Base-by-base conservation (phyloP, 2,797 vertebrate genomes). In the Lophura swinhoii region DNA sequence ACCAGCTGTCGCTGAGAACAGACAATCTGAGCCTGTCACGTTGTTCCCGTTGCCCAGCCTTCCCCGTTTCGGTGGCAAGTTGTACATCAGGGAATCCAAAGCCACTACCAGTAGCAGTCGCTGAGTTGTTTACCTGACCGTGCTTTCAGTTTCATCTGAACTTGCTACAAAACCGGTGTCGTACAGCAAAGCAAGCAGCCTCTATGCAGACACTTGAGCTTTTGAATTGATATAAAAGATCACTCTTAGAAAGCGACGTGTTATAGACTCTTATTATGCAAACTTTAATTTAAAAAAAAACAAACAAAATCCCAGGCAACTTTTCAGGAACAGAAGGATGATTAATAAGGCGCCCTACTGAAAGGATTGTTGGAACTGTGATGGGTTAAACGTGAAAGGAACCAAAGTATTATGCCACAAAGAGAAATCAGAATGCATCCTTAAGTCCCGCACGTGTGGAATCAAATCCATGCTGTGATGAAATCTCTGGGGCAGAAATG, bases 171-270 rank as follows among this genome's bases (percentile, higher is more conserved):
- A 96, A 86, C 96, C 93, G 16, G 95, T 91, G 73, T 91, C 96
- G 92, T 53, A 90, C 95, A 91, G 96, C 93, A 94, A 96, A 96
- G 94, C 91, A 94, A 91, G 93, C 97, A 97, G 94, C 96, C 94
- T 97, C 97, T 98, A 97, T 98, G 97, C 97, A 97, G 97, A 97
- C 96, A 93, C 97, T 96, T 97, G 97, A 98, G 92, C 93, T 97
- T 96, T 96, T 95, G 95, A 97, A 95, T 93, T 69, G 84, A 94
- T 97, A 95, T 39, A 88, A 94, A 96, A 96, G 96, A 93, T 96
- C 86, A 81, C 91, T 72, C 53, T 95, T 95, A 92, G 91, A 91
- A 91, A 96, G 94, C 96, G 95, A 80, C 91, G 68, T 94, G 84
- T 95, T 93, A 93, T 83, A 88, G 93, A 95, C 76, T 74, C 41